Evolutionary conservation across 2,113 vertebrate genomes (phyloP).

Genomic region (Excalfactoria chinensis): DNA sequence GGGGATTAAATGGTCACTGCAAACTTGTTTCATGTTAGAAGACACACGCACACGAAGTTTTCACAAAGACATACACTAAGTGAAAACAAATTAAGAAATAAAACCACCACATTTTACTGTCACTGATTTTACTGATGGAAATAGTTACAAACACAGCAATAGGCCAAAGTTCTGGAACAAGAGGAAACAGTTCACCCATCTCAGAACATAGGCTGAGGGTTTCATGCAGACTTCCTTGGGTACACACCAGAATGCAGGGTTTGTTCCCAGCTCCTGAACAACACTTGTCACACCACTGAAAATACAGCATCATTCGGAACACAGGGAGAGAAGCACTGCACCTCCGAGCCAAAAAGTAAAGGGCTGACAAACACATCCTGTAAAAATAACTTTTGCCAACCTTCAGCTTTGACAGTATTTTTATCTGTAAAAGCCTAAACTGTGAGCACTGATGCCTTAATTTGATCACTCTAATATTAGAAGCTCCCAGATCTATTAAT

Average conservation of each 20-base stretch:
- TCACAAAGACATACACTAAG: background rate
- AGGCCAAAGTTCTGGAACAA: background rate
- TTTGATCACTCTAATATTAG: slow-evolving; percentile 60
- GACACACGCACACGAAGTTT: accelerated
- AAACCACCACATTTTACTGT: background rate
- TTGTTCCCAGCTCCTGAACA: background rate
- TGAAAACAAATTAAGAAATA: background rate
- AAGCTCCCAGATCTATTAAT: slow-evolving; percentile 71
- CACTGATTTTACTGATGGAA: background rate
- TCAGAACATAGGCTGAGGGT: slow-evolving; percentile 12
- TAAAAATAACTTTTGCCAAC: slow-evolving; percentile 32
- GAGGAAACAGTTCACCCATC: slow-evolving; percentile 26
- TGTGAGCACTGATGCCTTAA: slow-evolving; percentile 68
- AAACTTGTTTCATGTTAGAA: background rate
- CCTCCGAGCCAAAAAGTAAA: slow-evolving; percentile 11
- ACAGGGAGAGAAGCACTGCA: background rate
- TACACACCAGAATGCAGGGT: background rate
- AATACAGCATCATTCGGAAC: background rate
- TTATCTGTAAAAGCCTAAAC: slow-evolving; percentile 72
- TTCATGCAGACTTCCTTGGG: background rate
- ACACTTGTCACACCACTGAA: background rate
- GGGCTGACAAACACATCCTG: background rate
- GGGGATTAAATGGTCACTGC: background rate
- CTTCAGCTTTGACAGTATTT: slow-evolving; percentile 44
- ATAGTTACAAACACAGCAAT: background rate